Base-by-base conservation (phyloP, 2,888 invertebrate species). In the Achlya flavicornis region DNA sequence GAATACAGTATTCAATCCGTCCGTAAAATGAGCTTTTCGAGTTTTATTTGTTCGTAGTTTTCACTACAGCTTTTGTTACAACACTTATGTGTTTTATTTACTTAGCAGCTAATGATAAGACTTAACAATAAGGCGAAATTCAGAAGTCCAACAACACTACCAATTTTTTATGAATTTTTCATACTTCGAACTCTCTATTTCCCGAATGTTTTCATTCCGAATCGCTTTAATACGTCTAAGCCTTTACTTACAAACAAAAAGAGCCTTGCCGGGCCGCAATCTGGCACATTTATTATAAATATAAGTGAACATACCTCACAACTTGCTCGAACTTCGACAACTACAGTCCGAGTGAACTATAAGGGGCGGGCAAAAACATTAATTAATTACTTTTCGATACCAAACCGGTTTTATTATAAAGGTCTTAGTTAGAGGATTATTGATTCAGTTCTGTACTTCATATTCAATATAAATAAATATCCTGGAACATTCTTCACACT, bases 331-430 rank as follows among this genome's bases (percentile, higher is more conserved):
- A 19, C 53, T 53, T 53, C 19, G 53, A 10, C n/a, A 16, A n/a
- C 16, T 48, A 6, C 5, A 16, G 53, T 19, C 53, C 53, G 16
- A 19, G 53, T 2, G 16, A 19, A 53, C 19, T 53, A 10, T 53
- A 53, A 53, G 19, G 46, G 53, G 53, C 10, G 53, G 53, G 53
- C n/a, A 53, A 53, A 19, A 53, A 53, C 53, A 53, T 53, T 53
- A 53, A 53, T 53, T 53, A 53, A 53, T 53, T 53, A 19, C 16
- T 53, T 53, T 53, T 53, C 53, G 53, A 53, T 53, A 7, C 19
- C 19, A 14, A 53, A 53, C 19, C 53, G n/a, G 6, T 46, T 46
- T 46, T 46, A 46, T n/a, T 46, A 46, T 5, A 46, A 46, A n/a
- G 46, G n/a, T n/a, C n/a, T 46, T n/a, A 46, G 2, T 6, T n/a